Base-by-base conservation (phyloP, 2,113 vertebrate species). In the Platysternon megacephalum region DNA sequence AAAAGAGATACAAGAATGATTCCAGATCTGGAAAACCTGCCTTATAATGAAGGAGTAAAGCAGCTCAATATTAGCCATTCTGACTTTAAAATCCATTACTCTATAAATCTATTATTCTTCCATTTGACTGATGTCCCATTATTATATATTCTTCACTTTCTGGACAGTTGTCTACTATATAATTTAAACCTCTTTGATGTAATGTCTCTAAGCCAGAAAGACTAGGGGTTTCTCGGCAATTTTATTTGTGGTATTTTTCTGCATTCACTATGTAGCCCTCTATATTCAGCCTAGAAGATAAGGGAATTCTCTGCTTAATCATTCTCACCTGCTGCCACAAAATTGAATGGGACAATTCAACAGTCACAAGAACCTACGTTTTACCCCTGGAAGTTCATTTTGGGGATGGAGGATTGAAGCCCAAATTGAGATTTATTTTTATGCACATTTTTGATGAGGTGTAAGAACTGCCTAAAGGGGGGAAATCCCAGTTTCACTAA, bases 21-120 rank as follows among this genome's bases (percentile, higher is more conserved):
- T 39, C 14, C 6, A 76, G 24, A 79, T 19, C 28, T 52, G 76
- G 48, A 91, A 82, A 49, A 42, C 4, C 1, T 7, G 49, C 72
- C 81, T 79, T 32, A 56, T 8, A 56, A 3, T 3, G 17, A 72
- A 1, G 4, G 2, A 5, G 21, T 61, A 78, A 1, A 5, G 1
- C 80, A 26, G 35, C 76, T 78, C 29, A 68, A 21, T 61, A 95
- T 53, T 3, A 91, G 5, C 86, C 24, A 80, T 12, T 53, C 89
- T 4, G 48, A 83, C 65, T 16, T 51, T 22, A 74, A 74, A 39
- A 39, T 21, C 16, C 6, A 19, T 42, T 39, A 42, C 3, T 44
- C 16, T 22, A 5, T 26, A 76, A 44, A 10, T 44, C 10, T 44
- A 26, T 76, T 76, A 76, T 44, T 76, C 22, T 76, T 11, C 11